Evolutionary conservation across 2,888 invertebrate species (phyloP).

Genomic region (Orthosia gothica): DNA sequence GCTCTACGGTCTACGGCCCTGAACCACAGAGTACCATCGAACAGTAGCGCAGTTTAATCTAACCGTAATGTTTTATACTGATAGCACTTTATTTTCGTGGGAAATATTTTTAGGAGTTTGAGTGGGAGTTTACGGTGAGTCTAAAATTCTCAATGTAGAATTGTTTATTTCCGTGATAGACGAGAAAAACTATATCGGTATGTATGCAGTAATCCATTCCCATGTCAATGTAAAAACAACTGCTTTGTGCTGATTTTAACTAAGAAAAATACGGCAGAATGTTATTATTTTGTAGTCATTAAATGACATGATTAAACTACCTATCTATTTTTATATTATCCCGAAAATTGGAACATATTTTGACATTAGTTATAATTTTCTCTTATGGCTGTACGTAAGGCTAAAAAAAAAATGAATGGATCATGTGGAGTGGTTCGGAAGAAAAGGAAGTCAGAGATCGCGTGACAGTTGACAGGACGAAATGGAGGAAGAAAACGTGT

Average conservation of each 20-base stretch:
- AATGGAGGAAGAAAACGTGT: too few species aligned
- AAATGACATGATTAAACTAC: too few species aligned
- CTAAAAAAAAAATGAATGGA: too few species aligned
- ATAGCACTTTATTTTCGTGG: constrained; percentile 47
- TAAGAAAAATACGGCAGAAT: not conserved
- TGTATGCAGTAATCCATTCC: not conserved
- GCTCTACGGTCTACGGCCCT: constrained; percentile 56
- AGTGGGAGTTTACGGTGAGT: constrained; percentile 1
- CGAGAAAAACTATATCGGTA: not conserved
- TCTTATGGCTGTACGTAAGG: too few species aligned
- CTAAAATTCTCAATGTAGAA: not conserved
- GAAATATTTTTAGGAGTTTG: constrained; percentile 33
- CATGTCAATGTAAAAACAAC: not conserved
- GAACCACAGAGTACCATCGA: constrained; percentile 45
- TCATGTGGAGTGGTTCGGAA: too few species aligned
- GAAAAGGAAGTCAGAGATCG: too few species aligned
- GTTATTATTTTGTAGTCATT: not conserved
- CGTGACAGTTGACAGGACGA: too few species aligned
- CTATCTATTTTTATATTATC: too few species aligned
- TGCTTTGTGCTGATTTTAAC: not conserved
- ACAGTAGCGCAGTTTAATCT: constrained; percentile 46
- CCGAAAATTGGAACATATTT: too few species aligned
- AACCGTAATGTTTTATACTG: constrained; percentile 48
- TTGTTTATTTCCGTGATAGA: constrained; percentile 21
- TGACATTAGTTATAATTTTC: too few species aligned